Conservation (phyloP, 2,888 invertebrate species). For the Thelaira solivaga region DNA sequence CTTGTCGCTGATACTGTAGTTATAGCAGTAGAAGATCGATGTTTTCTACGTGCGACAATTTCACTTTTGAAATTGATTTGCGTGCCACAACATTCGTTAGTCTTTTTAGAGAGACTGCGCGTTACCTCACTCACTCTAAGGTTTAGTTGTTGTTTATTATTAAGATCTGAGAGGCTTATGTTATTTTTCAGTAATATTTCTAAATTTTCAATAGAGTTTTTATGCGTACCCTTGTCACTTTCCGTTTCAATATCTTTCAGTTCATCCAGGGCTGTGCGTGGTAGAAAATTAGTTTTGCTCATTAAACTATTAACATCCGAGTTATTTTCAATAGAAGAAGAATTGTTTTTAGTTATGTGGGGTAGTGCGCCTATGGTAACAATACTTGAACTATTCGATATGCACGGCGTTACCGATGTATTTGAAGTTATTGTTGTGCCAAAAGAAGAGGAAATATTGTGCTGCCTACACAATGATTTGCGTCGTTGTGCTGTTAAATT, state of each 20-base stretch:
- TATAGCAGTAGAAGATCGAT: slow-evolving; percentile 66
- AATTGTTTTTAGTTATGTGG: slow-evolving; percentile 65
- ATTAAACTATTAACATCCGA: slow-evolving; percentile 59
- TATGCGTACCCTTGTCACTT: slow-evolving; percentile 68
- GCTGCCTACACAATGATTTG: slow-evolving; percentile 76
- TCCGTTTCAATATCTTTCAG: slow-evolving; percentile 72
- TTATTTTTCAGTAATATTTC: slow-evolving; percentile 77
- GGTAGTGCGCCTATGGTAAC: slow-evolving; percentile 70
- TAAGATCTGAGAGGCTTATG: slow-evolving; percentile 76
- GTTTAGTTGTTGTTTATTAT: slow-evolving; percentile 75
- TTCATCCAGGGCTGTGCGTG: slow-evolving; percentile 72
- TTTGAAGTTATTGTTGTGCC: slow-evolving; percentile 74
- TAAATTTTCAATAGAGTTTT: slow-evolving; percentile 76
- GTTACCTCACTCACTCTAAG: slow-evolving; percentile 69
- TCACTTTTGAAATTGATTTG: slow-evolving; percentile 71
- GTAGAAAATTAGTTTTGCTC: slow-evolving; percentile 61
- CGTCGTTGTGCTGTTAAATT: slow-evolving; percentile 75
- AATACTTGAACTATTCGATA: slow-evolving; percentile 74
- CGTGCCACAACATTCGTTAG: slow-evolving; percentile 65
- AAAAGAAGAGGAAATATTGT: slow-evolving; percentile 76
- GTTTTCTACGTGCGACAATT: slow-evolving; percentile 66
- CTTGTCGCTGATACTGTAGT: slow-evolving; percentile 54
- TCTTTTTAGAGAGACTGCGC: slow-evolving; percentile 64
- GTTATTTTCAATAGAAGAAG: slow-evolving; percentile 63
- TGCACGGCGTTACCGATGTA: slow-evolving; percentile 73